phyloP scores from a whole-genome alignment of 1,140 invertebrate species.

The Euura lappo region DNA sequence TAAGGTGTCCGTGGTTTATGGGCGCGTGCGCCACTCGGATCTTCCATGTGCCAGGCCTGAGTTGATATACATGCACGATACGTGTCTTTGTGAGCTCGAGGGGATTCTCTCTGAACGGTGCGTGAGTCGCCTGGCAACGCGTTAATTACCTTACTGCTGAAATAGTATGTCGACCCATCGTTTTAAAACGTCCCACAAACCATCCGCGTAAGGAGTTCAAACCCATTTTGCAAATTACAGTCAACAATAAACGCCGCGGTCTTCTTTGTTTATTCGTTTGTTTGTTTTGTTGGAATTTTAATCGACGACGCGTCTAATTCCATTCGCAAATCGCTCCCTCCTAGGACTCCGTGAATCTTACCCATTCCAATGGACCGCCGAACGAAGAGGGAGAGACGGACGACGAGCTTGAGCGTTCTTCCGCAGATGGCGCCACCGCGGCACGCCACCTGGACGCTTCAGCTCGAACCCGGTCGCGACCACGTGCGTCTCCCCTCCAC shows the following conservation, averaged over 20 bases:
- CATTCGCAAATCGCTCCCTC: no score
- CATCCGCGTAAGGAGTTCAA: not conserved
- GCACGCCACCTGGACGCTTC: slow-evolving; percentile 42
- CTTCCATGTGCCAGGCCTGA: not conserved
- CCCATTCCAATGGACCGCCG: no score
- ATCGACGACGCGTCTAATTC: no score
- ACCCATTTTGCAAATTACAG: not conserved
- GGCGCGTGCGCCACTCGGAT: slow-evolving; percentile 25
- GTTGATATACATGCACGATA: not conserved
- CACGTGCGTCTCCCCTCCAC: slow-evolving; percentile 49
- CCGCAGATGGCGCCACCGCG: not conserved
- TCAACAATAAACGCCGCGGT: not conserved
- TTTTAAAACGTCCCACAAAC: not conserved
- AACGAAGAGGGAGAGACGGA: not conserved
- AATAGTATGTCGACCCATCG: not conserved
- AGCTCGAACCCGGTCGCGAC: slow-evolving; percentile 35
- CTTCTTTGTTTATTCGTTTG: not conserved
- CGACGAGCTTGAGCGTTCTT: not conserved
- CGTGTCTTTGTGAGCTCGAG: slow-evolving; percentile 10
- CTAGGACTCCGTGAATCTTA: no score
- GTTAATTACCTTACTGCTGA: not conserved
- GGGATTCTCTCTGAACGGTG: not conserved
- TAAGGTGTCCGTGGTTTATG: slow-evolving; percentile 50
- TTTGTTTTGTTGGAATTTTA: no score
- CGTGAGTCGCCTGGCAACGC: not conserved